Percentiles rank a stretch among this genome's conserved stretches.
Conservation (phyloP, 2,113 vertebrate genomes). For the Indri indri region DNA sequence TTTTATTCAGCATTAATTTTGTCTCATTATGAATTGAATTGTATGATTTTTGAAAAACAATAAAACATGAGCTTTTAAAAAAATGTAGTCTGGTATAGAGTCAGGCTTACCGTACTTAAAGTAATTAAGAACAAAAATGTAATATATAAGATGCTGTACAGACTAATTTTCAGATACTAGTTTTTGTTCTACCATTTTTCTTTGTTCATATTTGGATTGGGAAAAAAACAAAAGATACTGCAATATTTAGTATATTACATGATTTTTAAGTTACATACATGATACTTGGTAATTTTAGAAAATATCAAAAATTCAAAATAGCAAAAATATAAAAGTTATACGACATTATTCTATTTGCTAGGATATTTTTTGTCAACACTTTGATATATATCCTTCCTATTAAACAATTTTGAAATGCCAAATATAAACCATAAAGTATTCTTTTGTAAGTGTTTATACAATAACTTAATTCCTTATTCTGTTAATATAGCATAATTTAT, state of each 20-base stretch:
- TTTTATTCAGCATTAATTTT: not conserved
- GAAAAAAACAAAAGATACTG: not conserved
- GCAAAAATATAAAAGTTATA: not conserved
- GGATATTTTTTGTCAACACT: too few species aligned
- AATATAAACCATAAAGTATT: not conserved
- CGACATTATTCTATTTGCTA: not conserved
- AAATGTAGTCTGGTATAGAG: not conserved
- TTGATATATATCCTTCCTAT: not conserved
- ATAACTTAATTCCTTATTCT: not conserved
- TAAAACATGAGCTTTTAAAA: not conserved
- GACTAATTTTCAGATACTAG: not conserved
- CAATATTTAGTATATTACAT: not conserved
- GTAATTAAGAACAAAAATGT: not conserved
- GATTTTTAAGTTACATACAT: not conserved
- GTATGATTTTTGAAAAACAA: not conserved
- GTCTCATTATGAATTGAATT: not conserved
- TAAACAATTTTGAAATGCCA: not conserved
- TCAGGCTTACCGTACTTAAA: not conserved
- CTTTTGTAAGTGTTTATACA: not conserved
- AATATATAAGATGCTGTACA: not conserved
- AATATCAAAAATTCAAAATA: not conserved
- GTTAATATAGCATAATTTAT: not conserved
- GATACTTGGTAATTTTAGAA: not conserved
- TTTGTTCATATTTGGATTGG: not conserved
- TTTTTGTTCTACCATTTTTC: not conserved